A percentile compares a stretch with the other conserved stretches of the same genome.
phyloP scores from a whole-genome alignment of 92 coral and sea anemone genomes.

The Siderastrea radians region DNA sequence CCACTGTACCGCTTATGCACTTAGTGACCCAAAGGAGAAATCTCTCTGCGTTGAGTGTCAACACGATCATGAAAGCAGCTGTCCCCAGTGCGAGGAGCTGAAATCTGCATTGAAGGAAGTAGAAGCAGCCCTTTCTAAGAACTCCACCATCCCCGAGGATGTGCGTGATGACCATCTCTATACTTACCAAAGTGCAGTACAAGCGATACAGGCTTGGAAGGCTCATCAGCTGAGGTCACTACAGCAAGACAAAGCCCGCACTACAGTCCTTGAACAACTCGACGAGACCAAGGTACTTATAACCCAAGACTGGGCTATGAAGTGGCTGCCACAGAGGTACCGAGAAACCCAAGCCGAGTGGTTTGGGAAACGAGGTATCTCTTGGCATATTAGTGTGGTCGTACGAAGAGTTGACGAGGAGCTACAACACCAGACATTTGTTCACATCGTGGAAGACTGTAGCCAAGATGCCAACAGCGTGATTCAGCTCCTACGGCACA shows the following conservation, averaged over 20 bases:
- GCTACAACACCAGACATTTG: conserved; percentile 40
- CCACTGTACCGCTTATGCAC: conserved; percentile 36
- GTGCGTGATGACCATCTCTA: conserved; percentile 10
- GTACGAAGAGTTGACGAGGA: conserved; percentile 20
- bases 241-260: conserved; percentile 24
- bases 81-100: conserved; percentile 31
- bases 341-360: conserved; percentile 52
- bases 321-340: conserved; percentile 44
- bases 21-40: conserved; percentile 27
- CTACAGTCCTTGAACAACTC: conserved; percentile 18
- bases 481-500: conserved; percentile 41
- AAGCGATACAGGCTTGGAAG: conserved; percentile 7
- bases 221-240: conserved; percentile 9
- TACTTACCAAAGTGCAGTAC: conserved; percentile 4
- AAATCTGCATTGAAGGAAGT: conserved; percentile 22
- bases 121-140: not conserved
- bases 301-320: conserved; percentile 48
- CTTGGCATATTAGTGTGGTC: conserved; percentile 49
- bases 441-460: conserved; percentile 33
- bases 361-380: conserved; percentile 56
- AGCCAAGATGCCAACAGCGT: conserved; percentile 37
- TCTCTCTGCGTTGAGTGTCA: conserved; percentile 21
- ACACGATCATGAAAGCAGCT: conserved; percentile 30
- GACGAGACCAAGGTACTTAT: conserved; percentile 47
- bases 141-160: conserved; percentile 15